Conservation (phyloP, 2,797 vertebrate species). For the Takifugu ocellatus region DNA sequence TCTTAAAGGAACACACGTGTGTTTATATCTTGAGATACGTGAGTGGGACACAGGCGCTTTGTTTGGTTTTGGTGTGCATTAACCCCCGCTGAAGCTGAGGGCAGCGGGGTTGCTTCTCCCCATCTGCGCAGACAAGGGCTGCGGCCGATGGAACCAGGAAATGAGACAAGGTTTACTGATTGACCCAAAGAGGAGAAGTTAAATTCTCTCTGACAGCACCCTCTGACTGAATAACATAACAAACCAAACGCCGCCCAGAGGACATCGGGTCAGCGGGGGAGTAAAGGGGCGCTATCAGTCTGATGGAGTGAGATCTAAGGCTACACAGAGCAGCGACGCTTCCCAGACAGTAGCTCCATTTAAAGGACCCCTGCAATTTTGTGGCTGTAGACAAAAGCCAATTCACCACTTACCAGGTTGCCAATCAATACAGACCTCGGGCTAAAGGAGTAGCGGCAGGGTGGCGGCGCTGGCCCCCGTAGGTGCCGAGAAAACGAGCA, state of each 20-base stretch:
- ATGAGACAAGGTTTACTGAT: constrained; percentile 62
- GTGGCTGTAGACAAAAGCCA: constrained; percentile 58
- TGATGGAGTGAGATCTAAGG: constrained; percentile 39
- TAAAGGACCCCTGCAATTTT: constrained; percentile 50
- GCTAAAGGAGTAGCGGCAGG: constrained; percentile 30
- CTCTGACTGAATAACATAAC: constrained; percentile 46
- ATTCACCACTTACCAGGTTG: constrained; percentile 62
- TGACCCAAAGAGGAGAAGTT: constrained; percentile 49
- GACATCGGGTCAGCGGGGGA: constrained; percentile 30
- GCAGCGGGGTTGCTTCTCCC: constrained; percentile 46
- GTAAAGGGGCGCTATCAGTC: constrained; percentile 40
- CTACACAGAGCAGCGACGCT: constrained; percentile 30
- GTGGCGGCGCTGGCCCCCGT: constrained; percentile 11
- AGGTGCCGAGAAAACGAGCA: constrained; percentile 1
- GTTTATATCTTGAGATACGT: constrained; percentile 80
- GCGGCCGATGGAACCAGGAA: constrained; percentile 60
- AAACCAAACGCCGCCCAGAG: constrained; percentile 31
- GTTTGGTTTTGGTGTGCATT: constrained; percentile 77
- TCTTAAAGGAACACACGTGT: constrained; percentile 79
- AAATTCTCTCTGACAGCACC: constrained; percentile 48
- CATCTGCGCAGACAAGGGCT: constrained; percentile 53
- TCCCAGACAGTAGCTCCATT: constrained; percentile 42
- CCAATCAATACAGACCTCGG: constrained; percentile 61
- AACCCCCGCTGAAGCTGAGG: constrained; percentile 64
- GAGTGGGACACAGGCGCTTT: constrained; percentile 86